Percentiles rank a stretch among this genome's conserved stretches.
phyloP scores from a whole-genome alignment of 2,113 vertebrate genomes.

The Spermophilus dauricus region DNA sequence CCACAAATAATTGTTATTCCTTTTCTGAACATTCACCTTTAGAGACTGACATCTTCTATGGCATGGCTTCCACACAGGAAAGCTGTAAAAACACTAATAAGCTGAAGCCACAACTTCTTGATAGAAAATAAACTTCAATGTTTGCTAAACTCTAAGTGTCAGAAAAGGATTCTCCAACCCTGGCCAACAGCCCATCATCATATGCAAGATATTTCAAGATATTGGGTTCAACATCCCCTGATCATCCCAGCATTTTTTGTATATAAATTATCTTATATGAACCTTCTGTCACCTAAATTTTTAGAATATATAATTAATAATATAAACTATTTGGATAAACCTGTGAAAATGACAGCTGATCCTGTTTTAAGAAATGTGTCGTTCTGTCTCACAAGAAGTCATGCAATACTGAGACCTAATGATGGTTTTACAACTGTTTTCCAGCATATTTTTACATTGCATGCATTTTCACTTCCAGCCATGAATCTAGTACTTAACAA shows the following conservation, averaged over 20 bases:
- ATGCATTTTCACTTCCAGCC: constrained; percentile 91
- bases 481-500: constrained; percentile 89
- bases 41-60: background rate
- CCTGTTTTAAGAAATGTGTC: constrained; percentile 68
- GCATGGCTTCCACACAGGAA: background rate
- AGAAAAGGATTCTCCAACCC: constrained; percentile 58
- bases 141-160: constrained; percentile 13
- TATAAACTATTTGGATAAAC: constrained; percentile 76
- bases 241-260: constrained; percentile 66
- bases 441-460: constrained; percentile 87
- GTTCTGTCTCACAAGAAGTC: constrained; percentile 74
- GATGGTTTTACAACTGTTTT: constrained; percentile 83
- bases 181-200: constrained; percentile 48
- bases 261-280: constrained; percentile 82
- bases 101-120: background rate
- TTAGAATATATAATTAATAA: constrained; percentile 64
- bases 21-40: background rate
- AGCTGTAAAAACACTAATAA: constrained; percentile 44
- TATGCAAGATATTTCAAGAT: constrained; percentile 53
- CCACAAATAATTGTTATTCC: constrained; percentile 3
- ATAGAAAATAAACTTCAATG: background rate
- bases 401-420: constrained; percentile 64
- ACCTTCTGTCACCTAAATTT: constrained; percentile 72
- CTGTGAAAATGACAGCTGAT: constrained; percentile 76
- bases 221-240: constrained; percentile 49